Base-by-base conservation (phyloP, 2,888 invertebrate genomes). In the Mythimna lalbum region DNA sequence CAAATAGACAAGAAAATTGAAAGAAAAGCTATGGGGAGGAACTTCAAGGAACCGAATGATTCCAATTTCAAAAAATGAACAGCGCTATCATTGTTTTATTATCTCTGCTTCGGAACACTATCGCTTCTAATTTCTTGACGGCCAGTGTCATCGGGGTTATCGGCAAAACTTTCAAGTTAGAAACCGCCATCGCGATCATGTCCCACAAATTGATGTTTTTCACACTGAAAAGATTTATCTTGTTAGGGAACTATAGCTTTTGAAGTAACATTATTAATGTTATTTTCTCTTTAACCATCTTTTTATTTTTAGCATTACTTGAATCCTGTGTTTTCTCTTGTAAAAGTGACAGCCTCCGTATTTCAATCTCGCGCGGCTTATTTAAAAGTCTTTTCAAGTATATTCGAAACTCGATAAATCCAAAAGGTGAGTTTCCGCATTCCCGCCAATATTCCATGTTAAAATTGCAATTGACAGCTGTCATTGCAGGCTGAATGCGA, bases 381-480 rank as follows among this genome's bases (percentile, higher is more conserved):
- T 77, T 68, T 62, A 63, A 69, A 79, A 80, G 66, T 50, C 56
- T 66, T 64, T 66, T 66, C 39, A 77, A 77, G 80, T 64, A 64
- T 76, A 75, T 69, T 63, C 76, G 71, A 67, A 80, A 69, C 69
- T 52, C 59, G 21, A 76, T 74, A 82, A 74, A 82, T 69, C 65
- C 68, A 76, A 62, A n/a, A 65, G 10, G 68, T 31, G 69, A 76
- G 73, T 85, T 82, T 85, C 85, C 81, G 76, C 80, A 77, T 82
- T 78, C 78, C 69, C 71, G 66, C 71, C 80, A 85, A 80, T 80
- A 79, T 72, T 79, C 61, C 65, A 83, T 78, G 67, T 77, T 71
- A 83, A 87, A 80, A 83, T 78, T 76, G 73, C 76, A 84, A 87
- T 78, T 88, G 88, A 87, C 88, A 87, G 86, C 85, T 88, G 87